These are phyloP conservation scores for Lasioglossum calceatum DNA, from an alignment of 2,888 invertebrate genomes.

Conservation along the genomic window DNA sequence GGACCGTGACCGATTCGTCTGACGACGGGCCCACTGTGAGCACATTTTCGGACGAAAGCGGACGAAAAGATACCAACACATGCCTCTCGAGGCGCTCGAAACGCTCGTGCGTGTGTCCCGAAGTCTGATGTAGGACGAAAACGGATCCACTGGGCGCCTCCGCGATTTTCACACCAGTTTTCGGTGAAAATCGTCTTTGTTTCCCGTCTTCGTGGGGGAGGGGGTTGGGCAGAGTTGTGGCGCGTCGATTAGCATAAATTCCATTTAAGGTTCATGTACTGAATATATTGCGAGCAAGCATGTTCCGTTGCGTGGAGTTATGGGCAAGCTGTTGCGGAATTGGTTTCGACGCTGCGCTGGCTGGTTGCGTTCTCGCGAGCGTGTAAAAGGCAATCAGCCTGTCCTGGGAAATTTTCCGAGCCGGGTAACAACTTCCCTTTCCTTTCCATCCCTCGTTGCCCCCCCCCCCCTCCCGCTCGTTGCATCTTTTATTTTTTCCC, in stretches of 20 bases:
- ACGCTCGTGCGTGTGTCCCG: too few relatives aligned
- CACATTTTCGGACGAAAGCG: too few relatives aligned
- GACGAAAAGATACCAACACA: too few relatives aligned
- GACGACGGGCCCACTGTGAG: too few relatives aligned
- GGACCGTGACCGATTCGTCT: too few relatives aligned
- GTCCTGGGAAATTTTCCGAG: conserved; percentile 47
- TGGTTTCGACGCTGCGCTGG: conserved; percentile 48
- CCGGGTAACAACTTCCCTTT: conserved; percentile 8
- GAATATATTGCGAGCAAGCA: conserved; percentile 58
- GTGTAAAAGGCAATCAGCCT: conserved; percentile 49
- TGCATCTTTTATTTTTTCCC: not conserved
- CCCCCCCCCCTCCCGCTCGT: not conserved
- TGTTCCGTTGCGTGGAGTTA: conserved; percentile 49
- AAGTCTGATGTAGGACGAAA: too few relatives aligned
- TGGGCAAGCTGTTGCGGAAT: conserved; percentile 73
- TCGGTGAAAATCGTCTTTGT: conserved; percentile 5
- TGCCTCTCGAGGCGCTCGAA: too few relatives aligned
- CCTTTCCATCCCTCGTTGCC: not conserved
- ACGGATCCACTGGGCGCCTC: too few relatives aligned
- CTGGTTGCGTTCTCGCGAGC: conserved; percentile 26
- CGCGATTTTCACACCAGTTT: not conserved
- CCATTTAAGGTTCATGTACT: conserved; percentile 59
- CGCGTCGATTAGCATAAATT: conserved; percentile 65
- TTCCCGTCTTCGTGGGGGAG: not conserved
- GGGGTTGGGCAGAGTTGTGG: not conserved